phyloP scores from a whole-genome alignment of 37 sponge, comb jelly and placozoan species.

The Eunapius fragilis region DNA sequence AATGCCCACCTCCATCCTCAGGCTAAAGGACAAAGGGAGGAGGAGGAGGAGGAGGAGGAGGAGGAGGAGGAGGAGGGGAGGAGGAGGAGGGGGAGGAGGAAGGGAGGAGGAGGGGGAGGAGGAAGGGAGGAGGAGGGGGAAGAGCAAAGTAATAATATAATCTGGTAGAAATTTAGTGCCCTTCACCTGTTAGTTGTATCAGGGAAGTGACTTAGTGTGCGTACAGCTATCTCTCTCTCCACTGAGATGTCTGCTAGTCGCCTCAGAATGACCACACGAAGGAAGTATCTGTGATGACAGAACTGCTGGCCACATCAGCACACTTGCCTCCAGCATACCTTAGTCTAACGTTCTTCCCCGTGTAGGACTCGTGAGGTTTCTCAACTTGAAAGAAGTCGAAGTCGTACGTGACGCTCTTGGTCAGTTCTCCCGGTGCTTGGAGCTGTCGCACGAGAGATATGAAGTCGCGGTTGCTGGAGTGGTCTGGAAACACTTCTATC shows the following conservation, averaged over 20 bases:
- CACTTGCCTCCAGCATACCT: slow-evolving; percentile 57
- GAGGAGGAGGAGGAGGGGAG: no score
- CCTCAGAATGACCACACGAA: slow-evolving; percentile 86
- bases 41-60: no score
- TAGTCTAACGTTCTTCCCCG: slow-evolving; percentile 92
- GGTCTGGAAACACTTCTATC: slow-evolving; percentile 91
- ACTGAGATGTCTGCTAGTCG: slow-evolving; percentile 87
- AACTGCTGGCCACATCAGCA: neutral
- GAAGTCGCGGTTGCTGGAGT: slow-evolving; percentile 96
- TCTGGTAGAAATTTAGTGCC: neutral
- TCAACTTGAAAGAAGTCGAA: slow-evolving; percentile 96
- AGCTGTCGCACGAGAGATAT: slow-evolving; percentile 89
- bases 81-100: neutral
- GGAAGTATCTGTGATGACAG: slow-evolving; percentile 82
- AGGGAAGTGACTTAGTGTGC: slow-evolving; percentile 95
- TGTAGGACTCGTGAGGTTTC: slow-evolving; percentile 95
- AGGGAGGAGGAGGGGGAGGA: no score
- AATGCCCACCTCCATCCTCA: slow-evolving; percentile 99
- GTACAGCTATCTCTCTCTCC: slow-evolving; percentile 90
- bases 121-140: no score
- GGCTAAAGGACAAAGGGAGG: slow-evolving; percentile 87
- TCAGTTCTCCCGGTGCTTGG: slow-evolving; percentile 84
- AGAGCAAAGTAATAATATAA: neutral
- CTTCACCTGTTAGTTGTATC: slow-evolving; percentile 93
- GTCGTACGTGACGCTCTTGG: slow-evolving; percentile 52